Base-by-base conservation (phyloP, 2,797 vertebrate genomes). In the Erithacus rubecula region DNA sequence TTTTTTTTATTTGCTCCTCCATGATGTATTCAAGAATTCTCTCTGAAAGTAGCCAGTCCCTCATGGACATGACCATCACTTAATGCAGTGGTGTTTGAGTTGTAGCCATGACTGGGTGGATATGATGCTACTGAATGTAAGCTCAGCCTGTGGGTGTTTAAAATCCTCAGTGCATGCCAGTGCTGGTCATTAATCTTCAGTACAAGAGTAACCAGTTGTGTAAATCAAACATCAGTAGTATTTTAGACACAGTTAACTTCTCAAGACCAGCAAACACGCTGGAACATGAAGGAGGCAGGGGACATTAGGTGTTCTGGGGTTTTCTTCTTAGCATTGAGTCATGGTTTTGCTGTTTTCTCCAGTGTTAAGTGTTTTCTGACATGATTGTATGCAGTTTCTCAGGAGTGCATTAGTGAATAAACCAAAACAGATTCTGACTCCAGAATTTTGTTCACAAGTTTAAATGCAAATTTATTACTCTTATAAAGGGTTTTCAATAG, bases 111-210 rank as follows among this genome's bases (percentile, higher is more conserved):
- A 10, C 53, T 84, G 68, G 51, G 16, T 76, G 37, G 39, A 11
- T 47, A 5, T 3, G 52, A 58, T 77, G 27, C 78, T 94, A 32
- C 41, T 56, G 20, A 82, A 47, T 0, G 1, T 32, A 36, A 81
- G n/a, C 29, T 80, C 53, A 55, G 15, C 15, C n/a, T 89, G 53
- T 62, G 87, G 87, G 29, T 94, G n/a, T 58, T 92, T 82, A 79
- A 87, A 89, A 91, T 51, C 18, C 27, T 58, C 1, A 1, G 14
- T 58, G 63, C 24, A 1, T 30, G 20, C 75, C 67, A 75, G 68
- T 63, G 43, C 56, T 89, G 34, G 43, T 87, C 72, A 71, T 93
- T 86, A 88, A 78, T 72, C 84, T 92, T 82, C 69, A 72, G 52
- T 78, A 18, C 37, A 65, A 41, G 64, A 77, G 62, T 63, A 93